Evolutionary conservation across 2,888 invertebrate genomes (phyloP), one percentile per base, ranked within the genome.

Genomic region (Helicoverpa assulta): DNA sequence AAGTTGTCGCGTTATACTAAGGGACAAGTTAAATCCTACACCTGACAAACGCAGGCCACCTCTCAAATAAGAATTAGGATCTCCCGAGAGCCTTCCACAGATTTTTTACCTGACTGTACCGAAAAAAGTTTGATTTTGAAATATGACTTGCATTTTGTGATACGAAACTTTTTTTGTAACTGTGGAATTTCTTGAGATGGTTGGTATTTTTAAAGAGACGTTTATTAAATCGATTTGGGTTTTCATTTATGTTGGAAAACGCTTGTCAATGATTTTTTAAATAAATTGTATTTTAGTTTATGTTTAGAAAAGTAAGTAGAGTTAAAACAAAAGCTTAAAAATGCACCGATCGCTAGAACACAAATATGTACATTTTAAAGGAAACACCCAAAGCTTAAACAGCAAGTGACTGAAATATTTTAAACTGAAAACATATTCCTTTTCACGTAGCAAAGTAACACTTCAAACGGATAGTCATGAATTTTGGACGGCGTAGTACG

Each of bases 391-490:
- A 56, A 70, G 55, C 51, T 80, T 67, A 82, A 78, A 81, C 76
- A 63, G 61, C 63, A 75, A 82, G 64, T 70, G 60, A 75, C 67
- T 73, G 71, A 72, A 85, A 81, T 81, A 85, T 86, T 88, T 88
- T 83, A 76, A 88, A 86, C 72, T 78, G 61, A 81, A 87, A 89
- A 90, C 88, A 86, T 88, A 88, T 90, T 91, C 89, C 85, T 86
- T 89, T 89, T 86, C 67, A 70, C 78, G 80, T 81, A 62, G 54
- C 43, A 56, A 74, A 57, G 73, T 74, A 66, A 90, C 91, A 90
- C 89, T 90, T 92, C 91, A 91, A 92, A 91, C 87, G 90, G 81
- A 84, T 83, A 73, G 83, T 90, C 91, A 91, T 93, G 92, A 92
- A 93, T 92, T 93, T 92, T 91, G 88, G 80, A 92, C 84, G 84